phyloP scores from a whole-genome alignment of 2,797 vertebrate species.

The Nyctalus aviator region DNA sequence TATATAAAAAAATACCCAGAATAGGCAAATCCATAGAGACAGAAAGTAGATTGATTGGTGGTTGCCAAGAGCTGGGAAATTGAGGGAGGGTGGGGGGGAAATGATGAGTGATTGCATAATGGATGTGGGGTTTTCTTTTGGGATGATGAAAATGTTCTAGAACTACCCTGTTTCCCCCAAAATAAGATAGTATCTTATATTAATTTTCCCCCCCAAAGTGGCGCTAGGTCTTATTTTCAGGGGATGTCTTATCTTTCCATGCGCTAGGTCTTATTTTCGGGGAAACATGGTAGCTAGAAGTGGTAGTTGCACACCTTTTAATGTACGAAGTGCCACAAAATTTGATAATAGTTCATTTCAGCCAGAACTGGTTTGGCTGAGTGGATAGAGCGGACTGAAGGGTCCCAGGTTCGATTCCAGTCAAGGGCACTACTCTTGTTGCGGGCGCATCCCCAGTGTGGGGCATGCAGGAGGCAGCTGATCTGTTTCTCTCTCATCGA shows the following conservation, averaged over 20 bases:
- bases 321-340: neutral
- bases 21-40: neutral
- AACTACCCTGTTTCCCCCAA: neutral
- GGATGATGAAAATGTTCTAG: neutral
- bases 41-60: neutral
- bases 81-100: neutral
- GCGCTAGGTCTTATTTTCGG: too few relatives aligned
- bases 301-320: neutral
- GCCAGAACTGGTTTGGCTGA: too few relatives aligned
- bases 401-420: too few relatives aligned
- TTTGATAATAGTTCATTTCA: neutral
- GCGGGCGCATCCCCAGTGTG: too few relatives aligned
- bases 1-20: neutral
- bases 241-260: too few relatives aligned
- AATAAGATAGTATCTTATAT: too few relatives aligned
- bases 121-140: neutral
- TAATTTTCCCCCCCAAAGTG: too few relatives aligned
- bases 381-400: too few relatives aligned
- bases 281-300: neutral
- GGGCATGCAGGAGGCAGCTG: too few relatives aligned
- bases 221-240: too few relatives aligned
- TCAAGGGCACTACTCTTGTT: too few relatives aligned
- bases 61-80: neutral
- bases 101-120: neutral
- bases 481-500: too few relatives aligned